Conservation (phyloP, 2,113 vertebrate species). For the Orycteropus afer region DNA sequence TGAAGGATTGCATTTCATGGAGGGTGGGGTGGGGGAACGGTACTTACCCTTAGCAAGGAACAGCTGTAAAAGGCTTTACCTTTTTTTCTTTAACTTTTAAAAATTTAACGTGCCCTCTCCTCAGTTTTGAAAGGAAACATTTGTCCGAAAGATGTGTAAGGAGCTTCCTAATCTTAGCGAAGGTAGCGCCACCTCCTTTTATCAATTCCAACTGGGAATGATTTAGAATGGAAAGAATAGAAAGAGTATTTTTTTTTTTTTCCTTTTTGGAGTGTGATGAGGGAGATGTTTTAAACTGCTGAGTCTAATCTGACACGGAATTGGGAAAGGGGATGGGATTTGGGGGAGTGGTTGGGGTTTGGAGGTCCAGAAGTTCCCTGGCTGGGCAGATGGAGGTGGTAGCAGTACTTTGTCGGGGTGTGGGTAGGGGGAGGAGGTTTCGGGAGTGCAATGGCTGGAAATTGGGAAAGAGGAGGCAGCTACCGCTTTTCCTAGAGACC, state of each 20-base stretch:
- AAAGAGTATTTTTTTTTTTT: neutral
- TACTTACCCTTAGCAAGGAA: neutral
- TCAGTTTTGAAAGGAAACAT: neutral
- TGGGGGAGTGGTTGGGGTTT: neutral
- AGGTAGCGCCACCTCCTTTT: neutral
- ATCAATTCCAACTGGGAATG: neutral
- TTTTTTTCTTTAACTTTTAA: neutral
- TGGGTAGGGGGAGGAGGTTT: neutral
- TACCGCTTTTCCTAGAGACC: neutral
- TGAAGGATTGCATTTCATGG: neutral
- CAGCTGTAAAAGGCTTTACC: neutral
- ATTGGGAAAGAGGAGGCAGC: rapidly evolving
- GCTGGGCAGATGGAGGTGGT: neutral
- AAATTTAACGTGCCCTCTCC: neutral
- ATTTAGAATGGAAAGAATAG: neutral
- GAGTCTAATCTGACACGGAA: neutral
- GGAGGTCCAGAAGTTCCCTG: neutral
- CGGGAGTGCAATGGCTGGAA: neutral
- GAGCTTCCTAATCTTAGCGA: neutral
- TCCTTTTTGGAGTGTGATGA: neutral
- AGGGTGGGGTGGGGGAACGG: neutral
- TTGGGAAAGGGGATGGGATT: neutral
- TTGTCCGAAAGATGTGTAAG: neutral
- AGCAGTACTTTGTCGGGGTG: neutral
- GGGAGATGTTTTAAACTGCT: neutral